These are phyloP conservation scores for Venustaconcha ellipsiformis DNA, from an alignment of 1,140 invertebrate genomes.

Conservation along the genomic window DNA sequence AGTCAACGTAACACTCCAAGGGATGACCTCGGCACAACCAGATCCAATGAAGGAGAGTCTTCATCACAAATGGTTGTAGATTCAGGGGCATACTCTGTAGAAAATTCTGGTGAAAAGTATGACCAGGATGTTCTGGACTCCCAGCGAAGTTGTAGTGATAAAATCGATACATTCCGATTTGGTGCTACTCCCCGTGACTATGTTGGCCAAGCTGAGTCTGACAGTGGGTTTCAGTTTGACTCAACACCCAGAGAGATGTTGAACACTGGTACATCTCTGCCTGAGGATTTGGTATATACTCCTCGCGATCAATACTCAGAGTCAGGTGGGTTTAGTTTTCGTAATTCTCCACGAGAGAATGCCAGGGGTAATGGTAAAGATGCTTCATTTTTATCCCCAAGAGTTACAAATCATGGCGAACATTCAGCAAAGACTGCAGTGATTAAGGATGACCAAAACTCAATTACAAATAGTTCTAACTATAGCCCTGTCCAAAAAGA, in stretches of 20 bases:
- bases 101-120: slow-evolving; percentile 48
- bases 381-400: slow-evolving; percentile 17
- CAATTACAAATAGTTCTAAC: not conserved
- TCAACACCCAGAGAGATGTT: too few relatives aligned
- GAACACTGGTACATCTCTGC: too few relatives aligned
- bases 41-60: slow-evolving; percentile 37
- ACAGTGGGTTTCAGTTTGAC: too few relatives aligned
- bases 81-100: slow-evolving; percentile 55
- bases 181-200: slow-evolving; percentile 31
- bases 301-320: slow-evolving; percentile 22
- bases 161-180: slow-evolving; percentile 35
- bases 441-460: too few relatives aligned
- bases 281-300: too few relatives aligned
- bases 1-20: slow-evolving; percentile 35
- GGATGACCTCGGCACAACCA: slow-evolving; percentile 36
- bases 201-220: too few relatives aligned
- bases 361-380: slow-evolving; percentile 16
- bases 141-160: slow-evolving; percentile 39
- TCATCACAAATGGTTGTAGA: slow-evolving; percentile 42
- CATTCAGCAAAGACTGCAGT: too few relatives aligned
- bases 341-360: slow-evolving; percentile 10
- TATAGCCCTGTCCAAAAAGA: slow-evolving; percentile 10
- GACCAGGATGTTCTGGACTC: slow-evolving; percentile 41
- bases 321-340: slow-evolving; percentile 26
- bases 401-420: slow-evolving; percentile 5